A percentile compares a stretch with the other conserved stretches of the same genome.
Conservation (phyloP, 2,888 invertebrate species). For the Helobdella robusta region DNA sequence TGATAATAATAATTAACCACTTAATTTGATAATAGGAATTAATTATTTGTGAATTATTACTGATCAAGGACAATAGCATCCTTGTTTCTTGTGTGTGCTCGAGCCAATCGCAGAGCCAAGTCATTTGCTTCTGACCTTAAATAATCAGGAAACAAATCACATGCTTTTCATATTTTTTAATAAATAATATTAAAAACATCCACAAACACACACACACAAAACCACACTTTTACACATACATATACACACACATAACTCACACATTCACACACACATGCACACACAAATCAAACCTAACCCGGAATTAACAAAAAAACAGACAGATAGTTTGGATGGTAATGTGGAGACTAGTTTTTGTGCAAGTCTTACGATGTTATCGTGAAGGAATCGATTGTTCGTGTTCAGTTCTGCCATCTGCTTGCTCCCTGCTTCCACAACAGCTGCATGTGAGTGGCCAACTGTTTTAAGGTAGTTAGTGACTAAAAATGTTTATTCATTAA, state of each 20-base stretch:
- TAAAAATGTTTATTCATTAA: neutral
- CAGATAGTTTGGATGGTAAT: conserved; percentile 73
- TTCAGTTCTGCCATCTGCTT: conserved; percentile 82
- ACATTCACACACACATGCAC: neutral
- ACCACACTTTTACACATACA: neutral
- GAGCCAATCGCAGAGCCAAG: conserved; percentile 78
- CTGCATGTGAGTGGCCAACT: conserved; percentile 97
- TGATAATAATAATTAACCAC: neutral
- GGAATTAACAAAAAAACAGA: conserved; percentile 93
- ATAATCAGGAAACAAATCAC: neutral
- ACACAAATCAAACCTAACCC: conserved; percentile 54
- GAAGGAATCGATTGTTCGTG: conserved; percentile 90
- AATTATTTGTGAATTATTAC: conserved; percentile 60
- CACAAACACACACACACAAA: conserved; percentile 3
- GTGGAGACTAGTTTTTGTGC: conserved; percentile 72
- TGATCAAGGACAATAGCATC: conserved; percentile 90
- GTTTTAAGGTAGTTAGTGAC: conserved; percentile 31
- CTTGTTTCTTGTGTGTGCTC: conserved; percentile 73
- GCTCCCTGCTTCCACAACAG: conserved; percentile 78
- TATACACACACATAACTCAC: neutral
- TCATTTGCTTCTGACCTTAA: conserved; percentile 86
- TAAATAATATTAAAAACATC: neutral
- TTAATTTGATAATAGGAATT: neutral
- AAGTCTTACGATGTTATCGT: conserved; percentile 84
- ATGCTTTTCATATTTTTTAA: neutral